Evolutionary conservation across 2,888 invertebrate genomes (phyloP).

Genomic region (Sarcophaga caerulescens): DNA sequence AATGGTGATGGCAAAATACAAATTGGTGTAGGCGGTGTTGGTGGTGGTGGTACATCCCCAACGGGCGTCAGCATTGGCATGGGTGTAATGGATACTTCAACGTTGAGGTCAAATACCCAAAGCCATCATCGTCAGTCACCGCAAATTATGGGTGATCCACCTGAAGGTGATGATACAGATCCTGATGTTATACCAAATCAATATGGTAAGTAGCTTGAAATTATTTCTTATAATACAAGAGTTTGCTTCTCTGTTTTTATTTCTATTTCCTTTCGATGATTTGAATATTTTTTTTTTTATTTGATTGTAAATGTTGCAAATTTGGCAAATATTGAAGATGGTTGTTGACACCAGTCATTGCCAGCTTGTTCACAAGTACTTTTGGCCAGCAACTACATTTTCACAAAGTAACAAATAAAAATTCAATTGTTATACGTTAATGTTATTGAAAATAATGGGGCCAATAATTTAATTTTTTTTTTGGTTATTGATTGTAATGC

Average conservation of each 20-base stretch:
- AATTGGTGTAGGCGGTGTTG: constrained; percentile 80
- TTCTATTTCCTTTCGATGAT: background rate
- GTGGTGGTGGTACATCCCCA: constrained; percentile 63
- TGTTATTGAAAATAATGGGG: constrained; percentile 15
- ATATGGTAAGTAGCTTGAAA: constrained; percentile 86
- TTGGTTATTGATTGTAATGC: background rate
- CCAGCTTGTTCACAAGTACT: constrained; percentile 31
- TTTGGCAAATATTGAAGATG: constrained; percentile 35
- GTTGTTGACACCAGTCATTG: constrained; percentile 30
- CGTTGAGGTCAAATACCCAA: constrained; percentile 76
- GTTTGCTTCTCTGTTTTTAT: background rate
- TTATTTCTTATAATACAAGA: background rate
- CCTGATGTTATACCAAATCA: constrained; percentile 94
- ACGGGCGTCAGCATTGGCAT: constrained; percentile 68
- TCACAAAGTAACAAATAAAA: background rate
- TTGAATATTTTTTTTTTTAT: background rate
- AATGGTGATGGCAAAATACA: constrained; percentile 76
- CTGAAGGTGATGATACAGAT: constrained; percentile 85
- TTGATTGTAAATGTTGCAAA: constrained; percentile 1
- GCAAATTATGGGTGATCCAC: constrained; percentile 79
- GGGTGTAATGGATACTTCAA: constrained; percentile 81
- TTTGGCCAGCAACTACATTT: constrained; percentile 14
- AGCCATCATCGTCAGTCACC: constrained; percentile 81
- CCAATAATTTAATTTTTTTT: background rate
- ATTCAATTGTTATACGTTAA: constrained; percentile 19